Base-by-base conservation (phyloP, 1,140 invertebrate species). In the Megalonaias nervosa region DNA sequence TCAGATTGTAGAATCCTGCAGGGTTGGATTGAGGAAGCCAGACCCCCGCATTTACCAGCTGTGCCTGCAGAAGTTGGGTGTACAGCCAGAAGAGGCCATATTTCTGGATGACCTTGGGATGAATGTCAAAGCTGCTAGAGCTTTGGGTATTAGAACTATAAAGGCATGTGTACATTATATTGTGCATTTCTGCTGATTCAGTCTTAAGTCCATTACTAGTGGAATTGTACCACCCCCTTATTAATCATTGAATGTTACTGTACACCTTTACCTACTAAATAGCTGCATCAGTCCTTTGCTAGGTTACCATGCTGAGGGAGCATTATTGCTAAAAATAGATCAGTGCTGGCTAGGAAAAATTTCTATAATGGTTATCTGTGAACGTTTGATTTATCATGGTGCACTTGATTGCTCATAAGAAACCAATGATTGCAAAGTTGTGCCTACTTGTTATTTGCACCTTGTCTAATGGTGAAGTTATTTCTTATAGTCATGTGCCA, bases 81-180 rank as follows among this genome's bases (percentile, higher is more conserved):
- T 90, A n/a, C 71, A 65, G 14, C 85, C 89, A 60, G 76, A 88
- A 67, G 85, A 91, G 66, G 79, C 87, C 26, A 75, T 92, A 1
- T 92, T 92, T 71, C 79, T 92, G 16, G 91, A 92, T 80, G 91
- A 92, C 78, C 73, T 92, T 31, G 91, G 90, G 56, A 56, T 68
- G 3, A 92, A 92, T 74, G 74, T 91, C 19, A 92, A 92, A 82
- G 58, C 84, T 9, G 91, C 91, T 19, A 81, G 61, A 67, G 69
- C 82, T 57, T 17, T 91, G 16, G 91, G 91, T n/a, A 89, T 91
- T 3, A 81, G 83, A 13, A 91, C 91, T 13, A 90, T 92, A 14
- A 91, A 92, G 81, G 91, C 92, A 68, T 69, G 74, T 26, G n/a
- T 58, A 23, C 60, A 48, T 6, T 48, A 11, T 48, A 0, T 48